Base-by-base conservation (phyloP, 2,888 invertebrate species). In the Torymus texanus region DNA sequence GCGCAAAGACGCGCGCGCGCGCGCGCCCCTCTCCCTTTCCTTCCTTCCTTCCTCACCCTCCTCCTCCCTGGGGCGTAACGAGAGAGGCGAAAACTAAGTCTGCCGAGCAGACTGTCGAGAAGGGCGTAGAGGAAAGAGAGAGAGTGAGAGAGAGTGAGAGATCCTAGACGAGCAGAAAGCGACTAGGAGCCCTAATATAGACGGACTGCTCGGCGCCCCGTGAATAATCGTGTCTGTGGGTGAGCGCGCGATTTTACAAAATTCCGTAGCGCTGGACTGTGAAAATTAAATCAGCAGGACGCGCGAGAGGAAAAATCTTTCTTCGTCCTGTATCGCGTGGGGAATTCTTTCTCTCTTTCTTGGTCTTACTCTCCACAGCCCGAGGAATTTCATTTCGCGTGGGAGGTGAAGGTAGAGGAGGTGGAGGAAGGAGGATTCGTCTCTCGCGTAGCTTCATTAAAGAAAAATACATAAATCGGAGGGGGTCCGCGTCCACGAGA, bases 141-240 rank as follows among this genome's bases (percentile, higher is more conserved):
- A 51, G 59, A 50, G 21, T 50, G 51, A 18, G 67, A 55, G 67
- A 67, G 14, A 67, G 21, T 2, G 21, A 21, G 21, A 14, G 24
- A 63, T 10, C 12, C 21, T 16, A 24, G 29, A 18, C 55, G 24
- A 13, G 51, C 24, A 21, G 4, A 24, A 8, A 50, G 62, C 18
- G 29, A 10, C 53, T 14, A 13, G 29, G 14, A 13, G 12, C 56
- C 16, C 62, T 73, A 62, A 77, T 77, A 81, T 66, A 80, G 78
- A 75, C 81, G 71, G 78, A 58, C 81, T 73, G 65, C 55, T 82
- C 80, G 79, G 18, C 78, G 71, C 80, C 73, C 79, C 79, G 82
- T 83, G 73, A 83, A 79, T 84, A 83, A 84, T 84, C 78, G 81
- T 68, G 81, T 70, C 82, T 75, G 50, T 61, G 75, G 68, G 16